Conservation (phyloP, 2,888 invertebrate species). For the Cosmia trapezina region DNA sequence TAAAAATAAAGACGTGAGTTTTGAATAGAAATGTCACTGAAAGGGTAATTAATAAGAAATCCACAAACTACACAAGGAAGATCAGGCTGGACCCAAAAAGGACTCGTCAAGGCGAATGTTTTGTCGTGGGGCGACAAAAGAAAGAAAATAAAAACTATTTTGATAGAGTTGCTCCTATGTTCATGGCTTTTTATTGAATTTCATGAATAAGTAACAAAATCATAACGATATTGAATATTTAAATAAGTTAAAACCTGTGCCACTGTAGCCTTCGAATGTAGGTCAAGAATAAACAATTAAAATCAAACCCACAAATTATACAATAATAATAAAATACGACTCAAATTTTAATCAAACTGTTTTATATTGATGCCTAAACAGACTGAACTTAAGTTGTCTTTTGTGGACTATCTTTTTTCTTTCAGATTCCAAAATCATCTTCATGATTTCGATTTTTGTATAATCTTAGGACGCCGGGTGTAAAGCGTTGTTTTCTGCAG, state of each 20-base stretch:
- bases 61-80: background rate
- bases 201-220: slow-evolving; percentile 26
- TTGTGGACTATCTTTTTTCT: background rate
- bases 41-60: background rate
- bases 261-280: slow-evolving; percentile 37
- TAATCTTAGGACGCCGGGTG: background rate
- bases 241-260: slow-evolving; percentile 10
- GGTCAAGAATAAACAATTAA: slow-evolving; percentile 44
- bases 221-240: slow-evolving; percentile 23
- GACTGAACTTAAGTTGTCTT: too few relatives aligned
- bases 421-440: background rate
- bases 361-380: too few relatives aligned
- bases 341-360: slow-evolving; percentile 3
- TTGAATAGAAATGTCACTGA: background rate
- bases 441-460: background rate
- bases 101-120: background rate
- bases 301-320: slow-evolving; percentile 17
- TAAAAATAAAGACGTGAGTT: background rate
- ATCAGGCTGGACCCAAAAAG: background rate
- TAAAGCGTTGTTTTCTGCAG: background rate
- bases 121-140: background rate
- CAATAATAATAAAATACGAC: slow-evolving; percentile 6
- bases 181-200: slow-evolving; percentile 17
- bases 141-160: slow-evolving; percentile 6
- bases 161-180: background rate